Conservation (phyloP, 2,888 invertebrate genomes). For the Druceiella hillmani region DNA sequence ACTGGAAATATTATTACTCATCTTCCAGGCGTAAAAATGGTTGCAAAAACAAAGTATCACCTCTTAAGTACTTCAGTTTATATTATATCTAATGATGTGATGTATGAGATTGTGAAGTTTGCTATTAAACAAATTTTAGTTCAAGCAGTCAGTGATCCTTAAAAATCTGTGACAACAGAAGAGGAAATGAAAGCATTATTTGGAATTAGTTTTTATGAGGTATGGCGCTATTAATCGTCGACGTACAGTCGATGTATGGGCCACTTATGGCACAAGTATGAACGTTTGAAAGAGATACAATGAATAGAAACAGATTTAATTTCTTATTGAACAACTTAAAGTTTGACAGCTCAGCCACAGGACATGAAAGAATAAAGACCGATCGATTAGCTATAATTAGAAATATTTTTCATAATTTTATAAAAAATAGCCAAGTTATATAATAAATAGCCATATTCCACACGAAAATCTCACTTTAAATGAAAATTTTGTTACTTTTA, state of each 20-base stretch:
- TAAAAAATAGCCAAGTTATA: too few relatives aligned
- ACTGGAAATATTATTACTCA: slow-evolving; percentile 1
- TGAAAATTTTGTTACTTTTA: background rate
- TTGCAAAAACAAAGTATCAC: background rate
- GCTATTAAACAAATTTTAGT: background rate
- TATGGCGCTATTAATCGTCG: background rate
- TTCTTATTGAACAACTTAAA: background rate
- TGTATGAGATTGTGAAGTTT: background rate
- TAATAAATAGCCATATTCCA: background rate
- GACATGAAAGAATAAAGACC: background rate
- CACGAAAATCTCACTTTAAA: background rate
- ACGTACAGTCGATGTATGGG: background rate
- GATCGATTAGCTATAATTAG: background rate
- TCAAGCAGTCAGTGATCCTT: background rate
- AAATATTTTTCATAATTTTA: background rate
- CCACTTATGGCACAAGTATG: background rate
- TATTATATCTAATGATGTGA: too few relatives aligned
- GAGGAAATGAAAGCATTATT: background rate
- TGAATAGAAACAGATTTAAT: background rate
- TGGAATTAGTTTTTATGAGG: background rate
- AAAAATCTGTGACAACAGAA: background rate
- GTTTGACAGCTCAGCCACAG: background rate
- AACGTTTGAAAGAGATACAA: background rate
- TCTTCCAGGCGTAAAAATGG: background rate
- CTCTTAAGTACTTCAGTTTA: background rate